These are phyloP conservation scores for Puntigrus tetrazona DNA, from an alignment of 2,113 vertebrate species.

Conservation along the genomic window DNA sequence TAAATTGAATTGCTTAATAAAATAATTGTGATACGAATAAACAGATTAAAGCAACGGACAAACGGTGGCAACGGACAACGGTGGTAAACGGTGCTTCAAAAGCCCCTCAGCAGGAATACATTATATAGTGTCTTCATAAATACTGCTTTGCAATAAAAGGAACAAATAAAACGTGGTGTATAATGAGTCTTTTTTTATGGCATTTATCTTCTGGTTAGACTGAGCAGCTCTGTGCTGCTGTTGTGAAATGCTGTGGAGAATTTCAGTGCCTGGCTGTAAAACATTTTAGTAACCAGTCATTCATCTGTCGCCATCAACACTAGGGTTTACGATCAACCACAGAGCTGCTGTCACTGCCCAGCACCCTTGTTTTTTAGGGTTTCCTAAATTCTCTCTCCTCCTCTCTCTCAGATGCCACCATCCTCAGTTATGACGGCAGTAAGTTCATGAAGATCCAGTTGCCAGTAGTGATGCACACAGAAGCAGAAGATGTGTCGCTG, in stretches of 20 bases:
- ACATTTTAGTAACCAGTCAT: constrained; percentile 48
- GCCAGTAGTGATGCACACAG: constrained; percentile 97
- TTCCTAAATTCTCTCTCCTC: constrained; percentile 27
- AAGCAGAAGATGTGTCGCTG: constrained; percentile 95
- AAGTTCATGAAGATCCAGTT: constrained; percentile 99
- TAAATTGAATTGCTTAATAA: constrained; percentile 76
- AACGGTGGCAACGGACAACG: too few species aligned
- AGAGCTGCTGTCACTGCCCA: constrained; percentile 26
- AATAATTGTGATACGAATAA: constrained; percentile 59
- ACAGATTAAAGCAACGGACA: constrained; percentile 58
- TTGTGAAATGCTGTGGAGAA: constrained; percentile 30
- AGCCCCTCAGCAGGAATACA: constrained; percentile 50
- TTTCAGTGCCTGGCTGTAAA: constrained; percentile 37
- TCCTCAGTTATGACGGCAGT: constrained; percentile 97
- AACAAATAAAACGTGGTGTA: constrained; percentile 53
- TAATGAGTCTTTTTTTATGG: constrained; percentile 34
- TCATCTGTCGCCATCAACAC: constrained; percentile 45
- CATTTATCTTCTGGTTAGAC: constrained; percentile 28
- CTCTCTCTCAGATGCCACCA: constrained; percentile 85
- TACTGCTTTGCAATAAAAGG: constrained; percentile 66
- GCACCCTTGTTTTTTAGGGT: background rate
- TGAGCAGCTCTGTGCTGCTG: background rate
- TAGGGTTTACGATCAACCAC: constrained; percentile 39
- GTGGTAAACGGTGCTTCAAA: constrained; percentile 34
- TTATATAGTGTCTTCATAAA: constrained; percentile 49